Evolutionary conservation across 2,113 vertebrate genomes (phyloP).

Genomic region (Nycticebus coucang): DNA sequence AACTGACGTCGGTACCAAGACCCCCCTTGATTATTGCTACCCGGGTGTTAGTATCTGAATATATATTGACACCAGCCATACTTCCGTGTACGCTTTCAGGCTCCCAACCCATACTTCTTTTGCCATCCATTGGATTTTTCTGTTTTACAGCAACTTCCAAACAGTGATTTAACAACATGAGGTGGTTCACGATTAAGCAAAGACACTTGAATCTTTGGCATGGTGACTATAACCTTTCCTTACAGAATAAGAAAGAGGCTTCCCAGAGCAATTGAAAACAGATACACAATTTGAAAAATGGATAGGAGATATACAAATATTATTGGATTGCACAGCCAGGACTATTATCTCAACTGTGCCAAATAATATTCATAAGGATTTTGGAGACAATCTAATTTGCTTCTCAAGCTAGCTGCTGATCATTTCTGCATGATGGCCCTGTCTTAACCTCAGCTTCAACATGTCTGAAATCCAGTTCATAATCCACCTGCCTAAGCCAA

Average conservation of each 20-base stretch:
- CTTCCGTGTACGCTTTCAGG: not conserved
- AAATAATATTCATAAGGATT: conserved; percentile 21
- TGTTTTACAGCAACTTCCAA: conserved; percentile 11
- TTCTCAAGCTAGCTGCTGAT: conserved; percentile 2
- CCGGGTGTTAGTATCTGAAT: conserved; percentile 23
- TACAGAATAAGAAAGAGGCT: conserved; percentile 13
- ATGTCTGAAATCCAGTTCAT: conserved; percentile 47
- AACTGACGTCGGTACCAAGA: not conserved
- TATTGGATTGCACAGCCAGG: conserved; percentile 12
- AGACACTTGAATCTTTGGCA: not conserved
- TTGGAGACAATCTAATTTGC: conserved; percentile 53
- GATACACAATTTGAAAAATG: conserved; percentile 45
- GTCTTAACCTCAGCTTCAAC: conserved; percentile 33
- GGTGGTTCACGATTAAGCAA: conserved; percentile 3
- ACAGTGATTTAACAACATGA: conserved; percentile 37
- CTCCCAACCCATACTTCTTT: not conserved
- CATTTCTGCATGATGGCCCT: conserved; percentile 18
- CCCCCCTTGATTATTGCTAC: not conserved
- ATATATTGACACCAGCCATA: not conserved
- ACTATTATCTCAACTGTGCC: conserved; percentile 30
- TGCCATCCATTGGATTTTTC: not conserved
- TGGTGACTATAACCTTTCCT: conserved; percentile 14
- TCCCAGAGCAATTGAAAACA: conserved; percentile 52
- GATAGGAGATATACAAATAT: conserved; percentile 23
- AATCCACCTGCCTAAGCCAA: not conserved